Evolutionary conservation across 1,140 invertebrate species (phyloP), one percentile per base, ranked within the genome.

Genomic region (Luehdorfia chinensis): DNA sequence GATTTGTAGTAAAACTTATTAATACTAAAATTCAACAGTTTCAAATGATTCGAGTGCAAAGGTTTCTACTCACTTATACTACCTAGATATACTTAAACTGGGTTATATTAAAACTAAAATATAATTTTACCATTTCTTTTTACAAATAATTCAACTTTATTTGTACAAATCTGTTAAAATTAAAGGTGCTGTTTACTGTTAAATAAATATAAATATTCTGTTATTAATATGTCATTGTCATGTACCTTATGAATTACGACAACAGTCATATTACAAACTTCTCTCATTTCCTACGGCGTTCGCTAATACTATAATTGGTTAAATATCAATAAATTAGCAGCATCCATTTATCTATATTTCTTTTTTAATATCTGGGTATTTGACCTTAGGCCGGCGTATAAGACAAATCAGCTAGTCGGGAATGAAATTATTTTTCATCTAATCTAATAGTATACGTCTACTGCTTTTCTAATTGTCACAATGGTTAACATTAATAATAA

Each of bases 401-500:
- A 16, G 12, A 21, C 12, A 21, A 21, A n/a, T n/a, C n/a, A n/a
- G n/a, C n/a, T n/a, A n/a, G n/a, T n/a, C n/a, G 12, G 34, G 18
- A 37, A 21, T 19, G 16, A 34, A 30, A 11, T 16, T 34, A 19
- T 11, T 12, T 34, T 37, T 37, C 16, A 37, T 37, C n/a, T 19
- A 21, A 12, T 34, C 16, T 11, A 34, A 6, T 11, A n/a, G n/a
- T n/a, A n/a, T n/a, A n/a, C n/a, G n/a, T 37, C 34, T 37, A 37
- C 2, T 3, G 6, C 12, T 37, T 21, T 1, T 11, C 34, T 36
- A 23, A 37, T 9, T 16, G n/a, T n/a, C 34, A 23, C n/a, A 21
- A 37, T 37, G 34, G 34, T 37, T 12, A 37, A 21, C 34, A 37
- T 23, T n/a, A n/a, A n/a, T n/a, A n/a, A n/a, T n/a, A 33, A 33